Evolutionary conservation across 1,140 invertebrate genomes (phyloP).

Genomic region (Drosophila malerkotliana): DNA sequence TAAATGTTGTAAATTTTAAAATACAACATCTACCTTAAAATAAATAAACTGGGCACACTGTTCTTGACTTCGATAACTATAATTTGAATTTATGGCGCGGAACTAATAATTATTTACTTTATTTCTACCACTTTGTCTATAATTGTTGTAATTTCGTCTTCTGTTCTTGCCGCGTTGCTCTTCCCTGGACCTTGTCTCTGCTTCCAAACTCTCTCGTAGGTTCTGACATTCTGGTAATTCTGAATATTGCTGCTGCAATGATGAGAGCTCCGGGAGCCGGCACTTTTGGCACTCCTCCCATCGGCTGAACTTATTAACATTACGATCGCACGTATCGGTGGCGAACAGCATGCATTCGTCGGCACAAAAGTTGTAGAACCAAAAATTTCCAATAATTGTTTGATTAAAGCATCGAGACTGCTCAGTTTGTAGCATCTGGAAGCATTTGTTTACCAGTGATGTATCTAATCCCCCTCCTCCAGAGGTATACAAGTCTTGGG

Average conservation of each 20-base stretch:
- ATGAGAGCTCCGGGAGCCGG: constrained; percentile 39
- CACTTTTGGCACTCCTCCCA: constrained; percentile 61
- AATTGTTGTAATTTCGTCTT: constrained; percentile 18
- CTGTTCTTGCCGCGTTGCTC: constrained; percentile 15
- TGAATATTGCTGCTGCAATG: constrained; percentile 20
- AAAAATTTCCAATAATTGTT: constrained; percentile 62
- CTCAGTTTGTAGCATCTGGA: constrained; percentile 48
- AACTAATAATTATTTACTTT: constrained; percentile 2
- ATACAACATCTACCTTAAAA: not conserved
- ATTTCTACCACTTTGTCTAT: constrained; percentile 23
- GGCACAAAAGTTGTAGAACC: constrained; percentile 75
- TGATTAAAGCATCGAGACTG: constrained; percentile 45
- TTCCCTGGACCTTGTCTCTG: constrained; percentile 31
- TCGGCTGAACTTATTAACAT: constrained; percentile 68
- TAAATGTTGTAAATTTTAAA: no score
- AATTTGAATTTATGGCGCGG: not conserved
- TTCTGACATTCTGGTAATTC: constrained; percentile 40
- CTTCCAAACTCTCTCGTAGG: constrained; percentile 20
- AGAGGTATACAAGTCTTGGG: not conserved
- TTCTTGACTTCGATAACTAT: not conserved
- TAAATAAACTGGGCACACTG: not conserved
- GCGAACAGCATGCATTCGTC: constrained; percentile 73
- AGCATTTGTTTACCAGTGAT: constrained; percentile 45
- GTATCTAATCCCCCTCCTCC: constrained; percentile 7
- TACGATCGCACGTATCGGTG: constrained; percentile 67